Evolutionary conservation across 2,888 invertebrate species (phyloP).

Genomic region (Lasioglossum lativentre): DNA sequence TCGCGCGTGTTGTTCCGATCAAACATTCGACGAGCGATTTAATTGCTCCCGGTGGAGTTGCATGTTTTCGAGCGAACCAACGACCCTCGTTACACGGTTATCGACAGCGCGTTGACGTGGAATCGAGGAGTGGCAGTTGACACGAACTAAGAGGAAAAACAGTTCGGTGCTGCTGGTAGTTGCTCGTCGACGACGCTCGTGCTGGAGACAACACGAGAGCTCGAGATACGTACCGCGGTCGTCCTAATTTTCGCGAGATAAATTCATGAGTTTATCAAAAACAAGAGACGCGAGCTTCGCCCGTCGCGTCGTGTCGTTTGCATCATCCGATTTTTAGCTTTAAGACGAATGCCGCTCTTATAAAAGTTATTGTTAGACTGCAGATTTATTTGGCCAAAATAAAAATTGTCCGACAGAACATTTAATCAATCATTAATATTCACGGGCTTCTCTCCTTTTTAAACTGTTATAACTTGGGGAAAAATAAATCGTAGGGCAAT

Average conservation of each 20-base stretch:
- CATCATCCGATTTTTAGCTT: not conserved
- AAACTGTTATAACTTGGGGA: not conserved
- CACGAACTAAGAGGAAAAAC: constrained; percentile 9
- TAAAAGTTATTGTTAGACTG: not conserved
- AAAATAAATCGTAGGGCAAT: not conserved
- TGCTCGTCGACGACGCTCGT: not conserved
- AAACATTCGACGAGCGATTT: constrained; percentile 38
- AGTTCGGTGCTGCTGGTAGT: not conserved
- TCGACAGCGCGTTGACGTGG: constrained; percentile 21
- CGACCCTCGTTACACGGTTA: constrained; percentile 22
- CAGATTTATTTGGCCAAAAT: not conserved
- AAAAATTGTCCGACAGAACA: too few species aligned
- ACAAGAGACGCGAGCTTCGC: not conserved
- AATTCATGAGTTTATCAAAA: not conserved
- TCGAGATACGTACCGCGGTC: not conserved
- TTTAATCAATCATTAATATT: too few species aligned
- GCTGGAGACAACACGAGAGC: not conserved
- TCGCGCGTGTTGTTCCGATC: constrained; percentile 18
- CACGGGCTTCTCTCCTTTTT: not conserved
- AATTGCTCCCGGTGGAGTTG: constrained; percentile 28
- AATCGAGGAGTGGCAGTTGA: constrained; percentile 20
- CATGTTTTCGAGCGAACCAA: constrained; percentile 8
- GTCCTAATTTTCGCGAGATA: not conserved
- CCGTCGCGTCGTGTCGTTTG: not conserved
- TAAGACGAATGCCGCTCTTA: not conserved